Evolutionary conservation across 2,888 invertebrate genomes (phyloP), one percentile per base, ranked within the genome.

Genomic region (Lochmaea capreae): DNA sequence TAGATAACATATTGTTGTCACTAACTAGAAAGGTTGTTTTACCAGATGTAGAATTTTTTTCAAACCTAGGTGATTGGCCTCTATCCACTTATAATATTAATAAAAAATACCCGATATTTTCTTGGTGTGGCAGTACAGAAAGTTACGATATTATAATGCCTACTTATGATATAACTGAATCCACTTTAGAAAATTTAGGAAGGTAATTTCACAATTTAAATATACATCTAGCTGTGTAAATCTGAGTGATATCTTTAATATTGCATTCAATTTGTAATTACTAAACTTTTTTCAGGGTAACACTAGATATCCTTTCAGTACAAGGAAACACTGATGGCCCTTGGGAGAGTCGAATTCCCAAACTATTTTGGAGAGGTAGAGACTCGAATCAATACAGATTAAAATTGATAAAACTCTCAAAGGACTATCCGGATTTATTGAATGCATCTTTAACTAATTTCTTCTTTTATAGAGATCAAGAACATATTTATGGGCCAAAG

Each of bases 51-150:
- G 97, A 98, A 86, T 92, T 98, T 82, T 93, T 97, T 79, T 90
- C 95, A 63, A 99, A 98, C 88, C 89, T 98, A 14, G 98, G 98
- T 16, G 98, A 99, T 87, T 98, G 98, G 98, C 98, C 98, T 0
- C 87, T 98, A 33, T 91, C 93, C 2, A 84, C 85, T 18, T 85
- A 86, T 76, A 84, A 86, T 0, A 84, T 87, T 22, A 84, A 85
- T 57, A 86, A 89, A 14, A 89, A 90, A 12, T 90, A 92, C 77
- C 97, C 98, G 2, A 91, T 99, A 76, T 95, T 98, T 85, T 98
- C 98, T 16, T 99, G 98, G 98, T 98, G 98, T 87, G 97, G 97
- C 1, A 97, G 96, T 77, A 90, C 91, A 73, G 92, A 94, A 74
- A 93, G 94, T 6, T 89, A 90, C 81, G 98, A 99, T 86, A 97